Evolutionary conservation across 2,113 vertebrate genomes (phyloP).

Genomic region (Carassius carassius): DNA sequence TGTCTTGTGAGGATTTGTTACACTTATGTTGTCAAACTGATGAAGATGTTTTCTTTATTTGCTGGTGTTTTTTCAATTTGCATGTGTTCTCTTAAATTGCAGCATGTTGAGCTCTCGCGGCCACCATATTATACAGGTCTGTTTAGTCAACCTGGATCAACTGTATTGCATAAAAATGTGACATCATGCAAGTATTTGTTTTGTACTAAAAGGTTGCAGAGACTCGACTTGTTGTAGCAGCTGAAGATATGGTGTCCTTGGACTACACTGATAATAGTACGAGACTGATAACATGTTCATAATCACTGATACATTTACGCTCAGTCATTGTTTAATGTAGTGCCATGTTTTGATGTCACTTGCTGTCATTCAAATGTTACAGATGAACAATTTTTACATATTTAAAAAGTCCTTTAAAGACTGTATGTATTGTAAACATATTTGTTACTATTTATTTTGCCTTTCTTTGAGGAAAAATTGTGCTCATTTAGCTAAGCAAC

Average conservation of each 20-base stretch:
- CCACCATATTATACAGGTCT: too few relatives aligned
- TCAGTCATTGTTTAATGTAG: neutral
- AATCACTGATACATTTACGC: constrained; percentile 13
- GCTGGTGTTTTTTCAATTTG: too few relatives aligned
- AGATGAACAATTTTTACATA: neutral
- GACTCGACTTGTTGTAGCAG: neutral
- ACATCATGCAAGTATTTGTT: too few relatives aligned
- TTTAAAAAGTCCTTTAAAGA: neutral
- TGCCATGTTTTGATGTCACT: neutral
- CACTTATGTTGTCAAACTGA: too few relatives aligned
- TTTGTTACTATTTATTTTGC: neutral
- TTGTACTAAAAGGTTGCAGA: neutral
- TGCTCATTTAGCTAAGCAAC: neutral
- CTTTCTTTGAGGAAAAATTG: neutral
- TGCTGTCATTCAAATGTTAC: neutral
- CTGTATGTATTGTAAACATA: neutral
- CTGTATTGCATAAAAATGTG: neutral
- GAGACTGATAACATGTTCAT: neutral
- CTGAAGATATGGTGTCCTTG: constrained; percentile 19
- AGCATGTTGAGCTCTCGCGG: too few relatives aligned
- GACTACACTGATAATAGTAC: neutral
- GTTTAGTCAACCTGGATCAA: neutral
- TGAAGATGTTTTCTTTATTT: too few relatives aligned
- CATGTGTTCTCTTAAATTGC: too few relatives aligned
- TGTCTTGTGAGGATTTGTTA: too few relatives aligned